phyloP scores from a whole-genome alignment of 2,888 invertebrate genomes.

The Temnothorax unifasciatus region DNA sequence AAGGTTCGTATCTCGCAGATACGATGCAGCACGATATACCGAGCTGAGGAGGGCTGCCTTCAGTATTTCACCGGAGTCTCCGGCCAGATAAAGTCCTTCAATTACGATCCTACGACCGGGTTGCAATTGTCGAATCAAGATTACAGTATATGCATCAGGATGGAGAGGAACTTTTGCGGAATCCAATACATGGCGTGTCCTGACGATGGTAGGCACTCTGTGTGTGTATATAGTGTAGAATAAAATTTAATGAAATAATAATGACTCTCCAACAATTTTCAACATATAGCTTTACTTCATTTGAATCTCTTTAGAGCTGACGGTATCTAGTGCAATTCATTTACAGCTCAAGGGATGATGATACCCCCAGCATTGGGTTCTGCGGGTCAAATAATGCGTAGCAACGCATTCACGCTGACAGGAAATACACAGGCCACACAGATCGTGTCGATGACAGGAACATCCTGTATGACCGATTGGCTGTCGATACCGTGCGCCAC shows the following conservation, averaged over 20 bases:
- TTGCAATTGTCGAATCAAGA: constrained; percentile 95
- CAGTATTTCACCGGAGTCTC: constrained; percentile 93
- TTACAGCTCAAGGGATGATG: constrained; percentile 35
- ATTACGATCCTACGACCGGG: constrained; percentile 92
- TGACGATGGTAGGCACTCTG: constrained; percentile 87
- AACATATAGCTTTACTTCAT: not conserved
- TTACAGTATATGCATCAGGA: constrained; percentile 94
- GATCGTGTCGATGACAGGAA: constrained; percentile 90
- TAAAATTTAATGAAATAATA: too few species aligned
- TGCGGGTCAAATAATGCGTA: constrained; percentile 77
- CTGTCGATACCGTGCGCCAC: constrained; percentile 92
- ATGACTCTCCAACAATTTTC: not conserved
- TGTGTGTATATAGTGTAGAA: too few species aligned
- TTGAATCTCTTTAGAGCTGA: not conserved
- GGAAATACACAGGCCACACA: constrained; percentile 92
- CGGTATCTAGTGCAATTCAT: not conserved
- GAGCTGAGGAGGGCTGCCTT: constrained; percentile 92
- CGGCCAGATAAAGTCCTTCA: constrained; percentile 94
- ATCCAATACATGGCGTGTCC: constrained; percentile 93
- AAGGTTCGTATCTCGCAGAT: constrained; percentile 94
- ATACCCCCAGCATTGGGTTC: not conserved
- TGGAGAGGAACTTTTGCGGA: constrained; percentile 95
- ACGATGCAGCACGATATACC: constrained; percentile 91
- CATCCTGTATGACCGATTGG: constrained; percentile 93
- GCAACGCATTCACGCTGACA: constrained; percentile 92